Evolutionary conservation across 2,888 invertebrate species (phyloP).

Genomic region (Diarsia rubi): DNA sequence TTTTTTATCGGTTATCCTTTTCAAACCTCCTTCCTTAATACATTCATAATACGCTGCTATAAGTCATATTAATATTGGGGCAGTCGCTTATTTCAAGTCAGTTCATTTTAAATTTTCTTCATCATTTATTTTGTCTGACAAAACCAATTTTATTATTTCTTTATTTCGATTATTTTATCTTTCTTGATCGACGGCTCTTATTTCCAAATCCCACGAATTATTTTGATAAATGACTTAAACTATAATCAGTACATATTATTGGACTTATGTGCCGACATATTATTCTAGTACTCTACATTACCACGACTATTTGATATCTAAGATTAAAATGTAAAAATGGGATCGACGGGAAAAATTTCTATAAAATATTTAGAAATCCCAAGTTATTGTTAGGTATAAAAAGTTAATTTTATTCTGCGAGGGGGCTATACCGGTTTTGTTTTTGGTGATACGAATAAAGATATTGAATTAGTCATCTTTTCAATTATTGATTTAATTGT

Average conservation of each 20-base stretch:
- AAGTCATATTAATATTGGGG: not conserved
- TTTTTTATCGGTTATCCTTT: not conserved
- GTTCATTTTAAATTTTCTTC: not conserved
- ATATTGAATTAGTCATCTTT: not conserved
- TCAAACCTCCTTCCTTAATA: not conserved
- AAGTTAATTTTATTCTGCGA: slow-evolving; percentile 62
- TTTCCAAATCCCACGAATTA: slow-evolving; percentile 41
- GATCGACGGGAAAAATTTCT: slow-evolving; percentile 77
- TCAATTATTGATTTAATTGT: not conserved
- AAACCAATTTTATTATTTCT: not conserved
- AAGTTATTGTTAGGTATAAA: slow-evolving; percentile 71
- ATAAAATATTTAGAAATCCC: slow-evolving; percentile 77
- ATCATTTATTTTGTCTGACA: not conserved
- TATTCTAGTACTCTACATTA: slow-evolving; percentile 62
- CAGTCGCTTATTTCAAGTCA: not conserved
- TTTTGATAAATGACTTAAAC: slow-evolving; percentile 54
- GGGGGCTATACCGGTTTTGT: slow-evolving; percentile 30
- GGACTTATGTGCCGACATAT: slow-evolving; percentile 63
- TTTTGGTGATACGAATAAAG: slow-evolving; percentile 45
- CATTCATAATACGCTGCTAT: not conserved
- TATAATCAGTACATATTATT: slow-evolving; percentile 65
- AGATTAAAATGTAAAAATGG: slow-evolving; percentile 67
- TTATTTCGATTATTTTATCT: not conserved
- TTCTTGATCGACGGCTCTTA: not conserved
- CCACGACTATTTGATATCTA: slow-evolving; percentile 65